Conservation (phyloP, 2,113 vertebrate species). For the Pedetes capensis region DNA sequence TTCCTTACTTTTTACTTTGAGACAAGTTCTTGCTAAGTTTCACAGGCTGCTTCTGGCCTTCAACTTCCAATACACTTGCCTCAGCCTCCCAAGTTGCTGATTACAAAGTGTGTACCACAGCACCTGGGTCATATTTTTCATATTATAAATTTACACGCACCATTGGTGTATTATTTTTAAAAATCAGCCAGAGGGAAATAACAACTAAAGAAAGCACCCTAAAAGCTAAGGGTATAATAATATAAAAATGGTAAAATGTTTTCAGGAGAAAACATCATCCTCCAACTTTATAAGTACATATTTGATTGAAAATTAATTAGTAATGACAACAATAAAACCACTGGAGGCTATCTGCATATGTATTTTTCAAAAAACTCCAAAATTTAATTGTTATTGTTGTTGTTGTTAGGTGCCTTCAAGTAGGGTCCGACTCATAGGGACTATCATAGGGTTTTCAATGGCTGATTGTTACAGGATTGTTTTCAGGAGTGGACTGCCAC, state of each 20-base stretch:
- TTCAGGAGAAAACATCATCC: constrained; percentile 38
- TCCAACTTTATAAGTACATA: neutral
- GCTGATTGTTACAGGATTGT: too few species aligned
- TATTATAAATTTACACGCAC: neutral
- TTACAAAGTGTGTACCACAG: too few species aligned
- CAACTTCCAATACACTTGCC: too few species aligned
- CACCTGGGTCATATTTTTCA: constrained; percentile 48
- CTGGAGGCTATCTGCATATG: neutral
- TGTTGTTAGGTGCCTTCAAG: too few species aligned
- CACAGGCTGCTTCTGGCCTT: too few species aligned
- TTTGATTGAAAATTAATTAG: constrained; percentile 43
- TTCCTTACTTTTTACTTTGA: too few species aligned
- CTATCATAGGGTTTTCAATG: too few species aligned
- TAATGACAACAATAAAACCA: constrained; percentile 20
- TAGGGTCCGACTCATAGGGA: too few species aligned
- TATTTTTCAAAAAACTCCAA: constrained; percentile 9
- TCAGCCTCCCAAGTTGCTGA: too few species aligned
- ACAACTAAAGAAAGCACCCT: constrained; percentile 19
- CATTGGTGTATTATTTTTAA: neutral
- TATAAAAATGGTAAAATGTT: constrained; percentile 13
- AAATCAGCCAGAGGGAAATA: constrained; percentile 39
- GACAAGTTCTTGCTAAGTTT: too few species aligned
- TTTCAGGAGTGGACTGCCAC: too few species aligned
- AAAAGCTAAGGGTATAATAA: neutral
- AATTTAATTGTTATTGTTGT: too few species aligned